A percentile compares a stretch with the other conserved stretches of the same genome.
These are phyloP conservation scores for Caenorhabditis parvicauda DNA, from an alignment of 2,888 invertebrate species.

Conservation along the genomic window DNA sequence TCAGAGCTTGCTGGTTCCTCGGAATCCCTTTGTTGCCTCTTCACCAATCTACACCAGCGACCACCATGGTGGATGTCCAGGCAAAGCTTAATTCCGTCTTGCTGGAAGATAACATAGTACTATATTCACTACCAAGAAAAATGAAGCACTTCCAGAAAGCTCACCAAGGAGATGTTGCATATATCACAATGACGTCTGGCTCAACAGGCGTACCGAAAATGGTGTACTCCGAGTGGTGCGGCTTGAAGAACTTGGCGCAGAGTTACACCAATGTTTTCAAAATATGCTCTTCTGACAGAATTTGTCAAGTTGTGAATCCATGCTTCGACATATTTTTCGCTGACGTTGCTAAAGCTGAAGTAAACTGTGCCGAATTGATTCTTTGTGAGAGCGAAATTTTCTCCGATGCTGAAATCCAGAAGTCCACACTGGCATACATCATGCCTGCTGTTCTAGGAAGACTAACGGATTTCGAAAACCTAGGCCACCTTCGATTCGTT, in stretches of 20 bases:
- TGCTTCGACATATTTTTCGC: constrained; percentile 59
- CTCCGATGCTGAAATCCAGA: constrained; percentile 10
- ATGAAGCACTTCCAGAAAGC: not conserved
- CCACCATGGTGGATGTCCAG: too few relatives aligned
- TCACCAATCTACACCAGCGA: too few relatives aligned
- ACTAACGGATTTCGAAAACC: too few relatives aligned
- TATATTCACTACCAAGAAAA: too few relatives aligned
- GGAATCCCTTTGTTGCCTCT: too few relatives aligned
- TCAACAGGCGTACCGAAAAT: constrained; percentile 53
- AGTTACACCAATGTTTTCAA: constrained; percentile 39
- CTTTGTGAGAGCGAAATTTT: constrained; percentile 14
- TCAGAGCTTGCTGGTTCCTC: too few relatives aligned
- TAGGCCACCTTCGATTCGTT: too few relatives aligned
- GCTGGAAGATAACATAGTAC: too few relatives aligned
- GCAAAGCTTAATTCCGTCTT: too few relatives aligned
- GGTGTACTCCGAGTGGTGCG: constrained; percentile 38
- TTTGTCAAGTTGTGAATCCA: constrained; percentile 55
- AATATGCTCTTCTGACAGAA: constrained; percentile 13
- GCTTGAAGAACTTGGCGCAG: constrained; percentile 40
- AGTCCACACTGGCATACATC: constrained; percentile 44
- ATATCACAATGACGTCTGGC: constrained; percentile 54
- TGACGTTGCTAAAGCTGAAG: constrained; percentile 40
- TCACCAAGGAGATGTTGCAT: constrained; percentile 19
- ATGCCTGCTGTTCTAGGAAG: constrained; percentile 50
- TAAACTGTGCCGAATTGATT: constrained; percentile 25